These are phyloP conservation scores for Steinernema scapterisci DNA, from an alignment of 2,888 invertebrate genomes.

Conservation along the genomic window DNA sequence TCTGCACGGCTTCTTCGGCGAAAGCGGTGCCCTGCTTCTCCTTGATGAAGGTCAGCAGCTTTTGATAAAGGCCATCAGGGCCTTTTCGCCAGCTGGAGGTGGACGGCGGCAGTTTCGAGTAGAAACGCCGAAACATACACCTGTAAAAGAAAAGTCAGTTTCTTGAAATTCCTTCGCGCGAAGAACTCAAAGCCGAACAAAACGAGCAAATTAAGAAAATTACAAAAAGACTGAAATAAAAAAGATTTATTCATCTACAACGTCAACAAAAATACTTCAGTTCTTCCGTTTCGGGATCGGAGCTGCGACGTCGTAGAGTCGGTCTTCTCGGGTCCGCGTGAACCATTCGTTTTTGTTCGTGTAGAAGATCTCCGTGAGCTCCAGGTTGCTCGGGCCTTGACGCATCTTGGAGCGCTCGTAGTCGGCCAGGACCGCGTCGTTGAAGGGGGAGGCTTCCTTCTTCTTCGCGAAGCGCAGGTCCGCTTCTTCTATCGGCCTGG, in stretches of 20 bases:
- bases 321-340: conserved; percentile 65
- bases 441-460: background rate
- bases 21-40: background rate
- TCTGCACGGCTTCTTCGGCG: background rate
- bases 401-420: conserved; percentile 22
- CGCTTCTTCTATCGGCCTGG: conserved; percentile 50
- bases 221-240: background rate
- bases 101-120: conserved; percentile 13
- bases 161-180: background rate
- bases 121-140: conserved; percentile 21
- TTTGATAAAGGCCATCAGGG: background rate
- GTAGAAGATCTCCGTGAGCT: conserved; percentile 69
- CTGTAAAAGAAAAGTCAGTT: background rate
- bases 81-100: background rate
- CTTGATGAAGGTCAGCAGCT: too few species aligned
- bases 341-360: conserved; percentile 69
- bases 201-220: background rate
- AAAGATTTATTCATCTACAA: background rate
- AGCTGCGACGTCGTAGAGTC: conserved; percentile 54
- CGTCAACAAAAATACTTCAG: background rate
- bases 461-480: conserved; percentile 10
- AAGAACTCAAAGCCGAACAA: background rate
- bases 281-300: conserved; percentile 56
- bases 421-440: conserved; percentile 1
- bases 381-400: conserved; percentile 66